Percentiles rank a stretch among this genome's conserved stretches.
phyloP scores from a whole-genome alignment of 2,888 invertebrate genomes.

The Cantharis lateralis region DNA sequence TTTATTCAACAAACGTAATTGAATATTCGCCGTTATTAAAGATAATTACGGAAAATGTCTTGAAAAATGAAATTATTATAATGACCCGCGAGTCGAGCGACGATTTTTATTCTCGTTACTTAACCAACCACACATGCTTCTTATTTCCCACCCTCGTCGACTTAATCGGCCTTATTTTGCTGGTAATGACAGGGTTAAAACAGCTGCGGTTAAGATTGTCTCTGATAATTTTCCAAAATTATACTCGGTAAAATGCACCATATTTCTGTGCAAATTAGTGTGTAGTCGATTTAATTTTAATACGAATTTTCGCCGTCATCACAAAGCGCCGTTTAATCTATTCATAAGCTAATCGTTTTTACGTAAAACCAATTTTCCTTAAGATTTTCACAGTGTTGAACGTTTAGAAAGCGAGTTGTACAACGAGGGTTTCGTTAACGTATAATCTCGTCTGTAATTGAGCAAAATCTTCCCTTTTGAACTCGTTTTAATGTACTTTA shows the following conservation, averaged over 20 bases:
- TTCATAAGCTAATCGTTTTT: slow-evolving; percentile 21
- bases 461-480: slow-evolving; percentile 4
- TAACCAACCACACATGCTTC: not conserved
- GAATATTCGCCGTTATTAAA: not conserved
- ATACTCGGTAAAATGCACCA: not conserved
- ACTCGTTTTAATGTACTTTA: not conserved
- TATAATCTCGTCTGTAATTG: slow-evolving; percentile 9
- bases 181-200: not conserved
- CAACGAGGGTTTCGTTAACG: slow-evolving; percentile 7
- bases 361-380: slow-evolving; percentile 16
- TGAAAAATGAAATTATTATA: not conserved
- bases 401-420: slow-evolving; percentile 7
- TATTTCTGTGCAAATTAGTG: not conserved
- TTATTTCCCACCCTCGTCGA: not conserved
- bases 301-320: slow-evolving; percentile 11
- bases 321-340: slow-evolving; percentile 13
- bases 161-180: not conserved
- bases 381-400: slow-evolving; percentile 15
- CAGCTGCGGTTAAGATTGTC: not conserved
- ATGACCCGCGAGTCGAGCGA: not conserved
- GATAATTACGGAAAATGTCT: not conserved
- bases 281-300: not conserved
- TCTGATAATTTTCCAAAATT: not conserved
- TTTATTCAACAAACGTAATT: slow-evolving; percentile 3
- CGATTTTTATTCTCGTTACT: not conserved